Evolutionary conservation across 2,797 vertebrate genomes (phyloP).

Genomic region (Myiotriccus ornatus): DNA sequence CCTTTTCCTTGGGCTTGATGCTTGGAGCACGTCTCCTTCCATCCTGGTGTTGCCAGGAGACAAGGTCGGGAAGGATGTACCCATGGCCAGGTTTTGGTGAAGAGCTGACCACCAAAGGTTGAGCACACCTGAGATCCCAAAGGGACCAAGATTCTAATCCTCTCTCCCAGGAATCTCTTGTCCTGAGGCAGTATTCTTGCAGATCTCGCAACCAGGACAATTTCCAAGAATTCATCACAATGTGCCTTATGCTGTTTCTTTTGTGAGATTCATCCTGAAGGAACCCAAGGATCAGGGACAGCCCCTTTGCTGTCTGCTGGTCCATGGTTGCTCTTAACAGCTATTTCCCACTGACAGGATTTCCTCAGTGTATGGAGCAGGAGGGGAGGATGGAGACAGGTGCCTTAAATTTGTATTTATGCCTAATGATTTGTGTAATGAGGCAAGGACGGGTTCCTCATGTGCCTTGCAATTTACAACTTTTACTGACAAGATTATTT

Average conservation of each 20-base stretch:
- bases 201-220: neutral
- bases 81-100: neutral
- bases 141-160: neutral
- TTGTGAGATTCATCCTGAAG: neutral
- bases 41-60: neutral
- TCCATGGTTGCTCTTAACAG: neutral
- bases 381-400: neutral
- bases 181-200: neutral
- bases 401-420: constrained; percentile 41
- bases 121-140: neutral
- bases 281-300: neutral
- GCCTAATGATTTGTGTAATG: neutral
- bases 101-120: neutral
- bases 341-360: neutral
- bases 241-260: neutral
- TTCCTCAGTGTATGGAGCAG: neutral
- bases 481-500: constrained; percentile 45
- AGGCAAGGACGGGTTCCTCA: constrained; percentile 15
- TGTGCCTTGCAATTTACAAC: constrained; percentile 54
- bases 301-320: neutral
- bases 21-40: neutral
- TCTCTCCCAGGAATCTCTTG: neutral
- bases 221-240: neutral
- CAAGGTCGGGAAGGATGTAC: neutral
- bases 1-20: neutral